Evolutionary conservation across 2,113 vertebrate genomes (phyloP), one percentile per base, ranked within the genome.

Genomic region (Colinus virginianus): DNA sequence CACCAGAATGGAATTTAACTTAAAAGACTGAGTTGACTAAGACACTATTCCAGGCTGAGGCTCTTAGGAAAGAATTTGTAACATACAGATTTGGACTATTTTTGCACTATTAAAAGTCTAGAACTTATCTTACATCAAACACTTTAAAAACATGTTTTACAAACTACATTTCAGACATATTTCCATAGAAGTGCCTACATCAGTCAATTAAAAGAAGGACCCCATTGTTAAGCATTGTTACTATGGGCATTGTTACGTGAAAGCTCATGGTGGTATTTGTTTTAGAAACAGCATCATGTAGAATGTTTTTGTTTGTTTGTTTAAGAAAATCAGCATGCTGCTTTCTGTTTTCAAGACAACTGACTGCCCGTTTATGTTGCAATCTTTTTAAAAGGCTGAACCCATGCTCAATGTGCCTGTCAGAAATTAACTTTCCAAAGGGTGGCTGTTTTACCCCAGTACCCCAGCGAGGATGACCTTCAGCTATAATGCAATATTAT

Each of bases 101-200:
- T 97, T 93, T 97, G 97, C 68, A 97, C 96, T 96, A 94, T 94
- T 92, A 97, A 97, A 97, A 95, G 94, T 93, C 97, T 97, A 97
- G 95, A 19, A 17, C 89, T 97, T 97, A 98, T 97, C 97, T 96
- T 97, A 97, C 95, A 97, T 96, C 95, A 95, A 97, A 97, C 96
- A 97, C 96, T 96, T 89, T 89, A 85, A 26, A 97, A 97, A 97
- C 96, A 95, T 95, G 94, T 97, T 97, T 97, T 95, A 97, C 96
- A 91, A 97, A 97, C 94, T 97, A 96, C 69, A 82, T 90, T 96
- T 96, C 96, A 96, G 95, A 96, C 82, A 4, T 84, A 96, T 92
- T 97, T 96, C 91, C 95, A 96, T 62, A 84, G 94, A 96, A 84
- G 87, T 94, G 96, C 66, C 94, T 97, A 97, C 79, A 28, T 91